Conservation (phyloP, 2,888 invertebrate genomes). For the Hipparchia sbordonii region DNA sequence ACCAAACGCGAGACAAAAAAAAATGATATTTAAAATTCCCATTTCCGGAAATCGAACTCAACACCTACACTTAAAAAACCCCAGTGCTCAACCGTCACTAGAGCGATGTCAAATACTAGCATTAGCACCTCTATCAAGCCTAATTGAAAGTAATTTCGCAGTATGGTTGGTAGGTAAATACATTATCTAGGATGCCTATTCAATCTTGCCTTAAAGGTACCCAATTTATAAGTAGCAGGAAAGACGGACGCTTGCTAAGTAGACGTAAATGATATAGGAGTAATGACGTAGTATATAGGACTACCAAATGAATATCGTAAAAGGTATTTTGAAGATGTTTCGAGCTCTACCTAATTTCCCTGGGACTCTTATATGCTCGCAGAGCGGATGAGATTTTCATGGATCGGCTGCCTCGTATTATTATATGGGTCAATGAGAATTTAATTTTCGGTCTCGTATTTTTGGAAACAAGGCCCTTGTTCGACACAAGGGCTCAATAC, state of each 20-base stretch:
- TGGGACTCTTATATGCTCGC: slow-evolving; percentile 46
- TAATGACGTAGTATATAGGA: background rate
- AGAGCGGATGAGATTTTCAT: slow-evolving; percentile 56
- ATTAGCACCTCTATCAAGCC: background rate
- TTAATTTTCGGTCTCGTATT: slow-evolving; percentile 40
- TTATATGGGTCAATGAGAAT: slow-evolving; percentile 55
- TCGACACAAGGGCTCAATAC: slow-evolving; percentile 8
- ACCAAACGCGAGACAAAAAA: too few relatives aligned
- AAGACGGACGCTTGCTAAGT: background rate
- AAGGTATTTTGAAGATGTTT: slow-evolving; percentile 29
- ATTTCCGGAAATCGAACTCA: too few relatives aligned
- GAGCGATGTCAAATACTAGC: too few relatives aligned
- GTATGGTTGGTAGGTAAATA: background rate
- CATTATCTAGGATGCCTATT: background rate
- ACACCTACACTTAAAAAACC: too few relatives aligned
- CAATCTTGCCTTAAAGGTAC: background rate
- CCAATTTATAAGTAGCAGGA: background rate
- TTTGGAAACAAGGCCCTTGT: slow-evolving; percentile 19
- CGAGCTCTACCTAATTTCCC: slow-evolving; percentile 41
- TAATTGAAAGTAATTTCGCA: background rate
- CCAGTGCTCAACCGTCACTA: too few relatives aligned
- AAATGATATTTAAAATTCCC: too few relatives aligned
- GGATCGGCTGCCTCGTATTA: slow-evolving; percentile 52
- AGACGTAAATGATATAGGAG: background rate
- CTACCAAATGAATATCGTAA: slow-evolving; percentile 5